phyloP scores from a whole-genome alignment of 2,113 vertebrate species.

The Anhinga rufa region DNA sequence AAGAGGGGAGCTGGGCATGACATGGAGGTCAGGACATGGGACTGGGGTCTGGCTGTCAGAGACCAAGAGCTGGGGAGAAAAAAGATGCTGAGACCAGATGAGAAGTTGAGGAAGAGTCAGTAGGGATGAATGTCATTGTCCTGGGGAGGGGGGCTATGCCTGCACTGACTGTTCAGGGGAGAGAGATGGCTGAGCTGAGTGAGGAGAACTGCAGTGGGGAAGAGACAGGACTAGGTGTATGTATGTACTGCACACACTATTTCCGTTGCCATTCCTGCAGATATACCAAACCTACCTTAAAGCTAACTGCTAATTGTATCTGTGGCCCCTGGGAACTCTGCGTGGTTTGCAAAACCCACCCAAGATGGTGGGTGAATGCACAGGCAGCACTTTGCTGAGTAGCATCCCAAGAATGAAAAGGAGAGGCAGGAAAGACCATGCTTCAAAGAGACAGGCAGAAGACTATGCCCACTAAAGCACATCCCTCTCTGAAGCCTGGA shows the following conservation, averaged over 20 bases:
- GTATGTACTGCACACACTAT: neutral
- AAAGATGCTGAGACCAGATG: neutral
- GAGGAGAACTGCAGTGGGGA: neutral
- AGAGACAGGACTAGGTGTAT: neutral
- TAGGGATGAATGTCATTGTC: neutral
- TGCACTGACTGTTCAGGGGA: neutral
- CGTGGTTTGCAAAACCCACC: neutral
- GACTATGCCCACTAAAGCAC: neutral
- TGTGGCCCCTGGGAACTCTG: neutral
- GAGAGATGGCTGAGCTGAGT: neutral
- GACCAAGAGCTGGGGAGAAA: neutral
- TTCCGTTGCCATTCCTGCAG: neutral
- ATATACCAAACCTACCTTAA: neutral
- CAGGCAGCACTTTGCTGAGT: neutral
- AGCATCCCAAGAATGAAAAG: neutral
- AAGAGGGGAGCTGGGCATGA: neutral
- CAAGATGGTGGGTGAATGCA: neutral
- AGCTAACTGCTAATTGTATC: neutral
- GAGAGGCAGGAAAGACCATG: neutral
- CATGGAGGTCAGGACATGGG: neutral
- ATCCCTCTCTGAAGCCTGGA: neutral
- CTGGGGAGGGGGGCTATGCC: neutral
- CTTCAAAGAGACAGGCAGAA: neutral
- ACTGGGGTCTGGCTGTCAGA: neutral
- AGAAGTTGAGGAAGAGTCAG: neutral